These are phyloP conservation scores for Mugil cephalus DNA, from an alignment of 2,113 vertebrate genomes.

Conservation along the genomic window DNA sequence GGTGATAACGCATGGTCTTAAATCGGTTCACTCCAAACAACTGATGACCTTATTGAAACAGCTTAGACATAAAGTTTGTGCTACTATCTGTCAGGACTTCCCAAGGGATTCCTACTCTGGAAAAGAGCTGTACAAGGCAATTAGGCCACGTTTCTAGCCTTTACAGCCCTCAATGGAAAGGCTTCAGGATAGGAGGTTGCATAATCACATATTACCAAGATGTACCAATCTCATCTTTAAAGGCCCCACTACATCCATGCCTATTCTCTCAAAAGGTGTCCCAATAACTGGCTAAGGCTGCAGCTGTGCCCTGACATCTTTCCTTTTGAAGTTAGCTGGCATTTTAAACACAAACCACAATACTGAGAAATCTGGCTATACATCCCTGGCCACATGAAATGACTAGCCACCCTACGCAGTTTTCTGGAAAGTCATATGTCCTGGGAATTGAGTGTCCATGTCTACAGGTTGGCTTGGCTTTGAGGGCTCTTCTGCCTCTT, in stretches of 20 bases:
- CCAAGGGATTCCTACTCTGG: neutral
- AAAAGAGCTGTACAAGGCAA: neutral
- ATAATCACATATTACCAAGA: neutral
- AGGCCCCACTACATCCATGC: neutral
- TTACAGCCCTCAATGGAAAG: neutral
- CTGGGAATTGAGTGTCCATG: slow-evolving; percentile 15
- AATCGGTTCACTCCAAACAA: neutral
- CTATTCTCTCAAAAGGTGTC: neutral
- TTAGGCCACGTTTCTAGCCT: neutral
- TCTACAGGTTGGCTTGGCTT: too few species aligned
- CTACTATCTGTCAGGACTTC: neutral
- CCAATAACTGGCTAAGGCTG: neutral
- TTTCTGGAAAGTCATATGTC: slow-evolving; percentile 5
- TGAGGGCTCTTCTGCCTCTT: too few species aligned
- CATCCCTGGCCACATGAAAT: slow-evolving; percentile 7
- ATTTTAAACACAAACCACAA: neutral
- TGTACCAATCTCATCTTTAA: neutral
- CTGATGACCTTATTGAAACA: neutral
- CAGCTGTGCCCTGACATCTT: neutral
- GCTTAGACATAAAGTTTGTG: neutral
- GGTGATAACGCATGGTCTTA: neutral
- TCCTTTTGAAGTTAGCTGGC: neutral
- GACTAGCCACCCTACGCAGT: neutral
- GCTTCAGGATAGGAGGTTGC: neutral
- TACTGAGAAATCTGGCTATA: neutral